These are phyloP conservation scores for Augochlora pura DNA, from an alignment of 1,140 invertebrate species.

Conservation along the genomic window DNA sequence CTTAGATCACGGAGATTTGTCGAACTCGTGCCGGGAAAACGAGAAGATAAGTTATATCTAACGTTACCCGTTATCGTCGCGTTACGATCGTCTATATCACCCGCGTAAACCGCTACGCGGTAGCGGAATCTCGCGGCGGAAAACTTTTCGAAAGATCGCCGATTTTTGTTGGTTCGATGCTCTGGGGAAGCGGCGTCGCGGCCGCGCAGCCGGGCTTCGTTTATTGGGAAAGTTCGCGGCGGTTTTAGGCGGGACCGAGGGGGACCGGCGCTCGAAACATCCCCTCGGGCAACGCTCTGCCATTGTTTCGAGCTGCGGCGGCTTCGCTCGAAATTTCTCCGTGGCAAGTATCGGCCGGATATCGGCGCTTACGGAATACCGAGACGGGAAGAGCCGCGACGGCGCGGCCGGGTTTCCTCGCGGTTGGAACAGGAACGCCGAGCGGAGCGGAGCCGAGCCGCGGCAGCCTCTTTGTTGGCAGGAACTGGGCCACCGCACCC, in stretches of 20 bases:
- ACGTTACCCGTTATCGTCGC: too few relatives aligned
- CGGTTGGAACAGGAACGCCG: not conserved
- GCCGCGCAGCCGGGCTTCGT: not conserved
- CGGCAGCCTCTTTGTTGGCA: not conserved
- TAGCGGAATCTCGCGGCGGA: too few relatives aligned
- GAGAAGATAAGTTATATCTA: too few relatives aligned
- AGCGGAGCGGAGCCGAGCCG: too few relatives aligned
- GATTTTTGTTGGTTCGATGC: too few relatives aligned
- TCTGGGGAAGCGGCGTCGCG: not conserved
- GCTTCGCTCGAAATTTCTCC: not conserved
- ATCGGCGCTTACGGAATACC: not conserved
- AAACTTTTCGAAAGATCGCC: too few relatives aligned
- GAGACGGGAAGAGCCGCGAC: not conserved
- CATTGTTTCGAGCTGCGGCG: constrained; percentile 7
- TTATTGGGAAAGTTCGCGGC: constrained; percentile 18
- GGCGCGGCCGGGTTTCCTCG: not conserved
- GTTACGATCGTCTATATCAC: too few relatives aligned
- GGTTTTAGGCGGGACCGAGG: constrained; percentile 1
- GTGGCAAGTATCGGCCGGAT: not conserved
- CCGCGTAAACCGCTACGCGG: too few relatives aligned
- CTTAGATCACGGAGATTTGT: too few relatives aligned
- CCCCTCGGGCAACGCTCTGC: not conserved
- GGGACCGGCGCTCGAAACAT: not conserved
- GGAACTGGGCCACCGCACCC: not conserved
- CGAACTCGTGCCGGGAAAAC: too few relatives aligned